phyloP scores from a whole-genome alignment of 2,888 invertebrate genomes.

The Sphecodes monilicornis region DNA sequence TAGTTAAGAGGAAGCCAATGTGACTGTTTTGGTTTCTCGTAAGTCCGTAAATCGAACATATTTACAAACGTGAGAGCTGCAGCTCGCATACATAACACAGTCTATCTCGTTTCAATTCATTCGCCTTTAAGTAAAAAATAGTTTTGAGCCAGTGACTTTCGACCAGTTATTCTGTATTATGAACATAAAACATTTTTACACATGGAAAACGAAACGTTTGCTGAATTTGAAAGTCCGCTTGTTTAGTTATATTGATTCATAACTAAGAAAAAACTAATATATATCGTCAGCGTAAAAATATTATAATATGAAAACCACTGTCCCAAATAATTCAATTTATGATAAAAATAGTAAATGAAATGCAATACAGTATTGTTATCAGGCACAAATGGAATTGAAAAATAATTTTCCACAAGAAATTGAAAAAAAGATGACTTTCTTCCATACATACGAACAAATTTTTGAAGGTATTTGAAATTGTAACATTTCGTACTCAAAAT shows the following conservation, averaged over 20 bases:
- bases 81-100: slow-evolving; percentile 69
- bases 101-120: slow-evolving; percentile 61
- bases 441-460: slow-evolving; percentile 33
- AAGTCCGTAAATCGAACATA: slow-evolving; percentile 71
- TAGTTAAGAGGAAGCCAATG: slow-evolving; percentile 64
- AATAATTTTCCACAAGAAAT: slow-evolving; percentile 46
- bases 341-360: slow-evolving; percentile 62
- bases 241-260: neutral
- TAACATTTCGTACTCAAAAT: slow-evolving; percentile 36
- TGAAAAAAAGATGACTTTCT: slow-evolving; percentile 44
- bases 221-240: slow-evolving; percentile 4
- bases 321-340: slow-evolving; percentile 52
- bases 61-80: slow-evolving; percentile 71
- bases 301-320: slow-evolving; percentile 33
- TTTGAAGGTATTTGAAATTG: slow-evolving; percentile 34
- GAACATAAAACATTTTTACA: slow-evolving; percentile 13
- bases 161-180: neutral
- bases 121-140: slow-evolving; percentile 57
- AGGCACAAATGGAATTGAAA: slow-evolving; percentile 72
- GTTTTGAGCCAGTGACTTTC: slow-evolving; percentile 26
- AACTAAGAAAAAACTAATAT: neutral
- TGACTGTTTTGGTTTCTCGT: slow-evolving; percentile 55
- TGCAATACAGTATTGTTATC: slow-evolving; percentile 61
- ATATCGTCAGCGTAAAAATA: neutral
- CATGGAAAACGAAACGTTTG: neutral